Evolutionary conservation across 2,113 vertebrate genomes (phyloP).

Genomic region (Neoarius graeffei): DNA sequence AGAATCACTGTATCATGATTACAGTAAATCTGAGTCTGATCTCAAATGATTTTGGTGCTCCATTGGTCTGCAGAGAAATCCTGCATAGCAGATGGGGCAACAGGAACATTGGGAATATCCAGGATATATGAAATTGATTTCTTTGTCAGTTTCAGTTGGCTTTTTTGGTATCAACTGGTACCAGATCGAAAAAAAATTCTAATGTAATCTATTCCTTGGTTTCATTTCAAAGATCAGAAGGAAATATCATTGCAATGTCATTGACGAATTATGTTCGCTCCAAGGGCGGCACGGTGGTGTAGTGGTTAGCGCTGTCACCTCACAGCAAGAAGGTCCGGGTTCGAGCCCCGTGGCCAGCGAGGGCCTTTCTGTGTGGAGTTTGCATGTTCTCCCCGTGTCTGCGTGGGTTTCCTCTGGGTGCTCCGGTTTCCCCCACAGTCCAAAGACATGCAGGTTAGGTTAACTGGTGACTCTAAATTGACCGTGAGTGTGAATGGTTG

Average conservation of each 20-base stretch:
- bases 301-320: too few species aligned
- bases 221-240: background rate
- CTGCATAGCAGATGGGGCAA: background rate
- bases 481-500: too few species aligned
- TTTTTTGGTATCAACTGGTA: background rate
- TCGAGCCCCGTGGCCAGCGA: too few species aligned
- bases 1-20: background rate
- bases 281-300: too few species aligned
- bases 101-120: background rate
- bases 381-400: too few species aligned
- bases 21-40: background rate
- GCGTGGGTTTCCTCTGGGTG: too few species aligned
- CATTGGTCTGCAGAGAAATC: background rate
- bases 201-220: background rate
- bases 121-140: background rate
- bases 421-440: too few species aligned
- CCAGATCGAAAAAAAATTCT: background rate
- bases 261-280: background rate
- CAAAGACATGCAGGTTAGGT: too few species aligned
- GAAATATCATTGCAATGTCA: background rate
- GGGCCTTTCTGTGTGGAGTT: too few species aligned
- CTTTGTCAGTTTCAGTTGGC: background rate
- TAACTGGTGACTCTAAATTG: too few species aligned
- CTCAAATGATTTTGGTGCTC: background rate
- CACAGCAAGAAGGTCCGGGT: too few species aligned